Conservation (phyloP, 2,113 vertebrate genomes). For the pig (Sus scrofa) region DNA sequence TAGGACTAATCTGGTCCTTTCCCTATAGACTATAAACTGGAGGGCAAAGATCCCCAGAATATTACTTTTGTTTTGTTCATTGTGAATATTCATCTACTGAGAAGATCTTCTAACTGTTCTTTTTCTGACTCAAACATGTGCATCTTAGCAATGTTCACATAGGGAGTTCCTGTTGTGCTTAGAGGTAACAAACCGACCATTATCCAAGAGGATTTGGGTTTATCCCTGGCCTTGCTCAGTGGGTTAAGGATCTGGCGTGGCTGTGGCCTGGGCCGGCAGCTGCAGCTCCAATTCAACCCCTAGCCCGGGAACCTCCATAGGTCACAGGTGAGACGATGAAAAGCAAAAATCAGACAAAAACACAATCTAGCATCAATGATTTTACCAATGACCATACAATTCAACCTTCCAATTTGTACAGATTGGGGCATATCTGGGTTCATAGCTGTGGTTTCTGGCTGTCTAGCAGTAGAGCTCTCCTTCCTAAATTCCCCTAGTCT, state of each 20-base stretch:
- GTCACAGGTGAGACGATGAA: too few species aligned
- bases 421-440: neutral
- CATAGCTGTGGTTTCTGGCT: constrained; percentile 32
- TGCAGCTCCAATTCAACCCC: too few species aligned
- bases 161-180: too few species aligned
- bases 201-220: too few species aligned
- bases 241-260: too few species aligned
- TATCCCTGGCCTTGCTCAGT: too few species aligned
- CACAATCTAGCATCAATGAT: constrained; percentile 42
- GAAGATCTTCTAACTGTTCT: constrained; percentile 30
- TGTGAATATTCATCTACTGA: constrained; percentile 37
- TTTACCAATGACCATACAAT: constrained; percentile 15
- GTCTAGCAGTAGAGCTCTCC: neutral
- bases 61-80: constrained; percentile 46
- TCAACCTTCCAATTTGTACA: constrained; percentile 34
- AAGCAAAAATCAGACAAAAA: neutral
- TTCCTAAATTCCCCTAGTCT: neutral
- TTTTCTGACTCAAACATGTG: constrained; percentile 37
- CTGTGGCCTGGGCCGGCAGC: too few species aligned
- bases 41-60: neutral
- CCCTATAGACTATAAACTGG: neutral
- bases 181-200: too few species aligned
- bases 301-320: too few species aligned
- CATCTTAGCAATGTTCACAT: constrained; percentile 24
- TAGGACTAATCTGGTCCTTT: constrained; percentile 31